Percentiles rank a stretch among this genome's conserved stretches.
Conservation (phyloP, 2,888 invertebrate species). For the Lithophane ornitopus region DNA sequence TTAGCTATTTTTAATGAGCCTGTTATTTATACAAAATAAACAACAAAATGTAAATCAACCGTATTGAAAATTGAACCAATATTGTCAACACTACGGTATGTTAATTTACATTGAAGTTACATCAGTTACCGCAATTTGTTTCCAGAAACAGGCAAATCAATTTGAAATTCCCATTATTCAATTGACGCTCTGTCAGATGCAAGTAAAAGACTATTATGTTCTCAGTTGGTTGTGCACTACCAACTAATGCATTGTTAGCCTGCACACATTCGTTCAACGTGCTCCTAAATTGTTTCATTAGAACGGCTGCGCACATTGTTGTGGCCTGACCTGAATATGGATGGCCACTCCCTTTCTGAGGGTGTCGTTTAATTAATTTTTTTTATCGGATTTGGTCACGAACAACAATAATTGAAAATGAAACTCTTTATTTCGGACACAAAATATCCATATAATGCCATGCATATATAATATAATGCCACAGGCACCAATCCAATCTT, state of each 20-base stretch:
- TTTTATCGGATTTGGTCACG: background rate
- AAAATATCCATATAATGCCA: too few relatives aligned
- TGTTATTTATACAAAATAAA: constrained; percentile 9
- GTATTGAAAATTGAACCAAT: constrained; percentile 10
- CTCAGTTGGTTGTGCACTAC: constrained; percentile 64
- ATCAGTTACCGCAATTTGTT: background rate
- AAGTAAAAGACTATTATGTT: constrained; percentile 68
- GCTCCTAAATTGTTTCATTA: constrained; percentile 44
- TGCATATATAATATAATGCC: too few relatives aligned
- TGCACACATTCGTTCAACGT: constrained; percentile 35
- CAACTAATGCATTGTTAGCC: constrained; percentile 64
- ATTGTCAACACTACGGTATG: background rate
- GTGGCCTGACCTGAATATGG: constrained; percentile 9
- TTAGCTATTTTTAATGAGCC: background rate
- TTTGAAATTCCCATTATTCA: constrained; percentile 33
- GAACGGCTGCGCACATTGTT: constrained; percentile 6
- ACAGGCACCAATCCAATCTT: constrained; percentile 7
- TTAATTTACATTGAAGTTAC: background rate
- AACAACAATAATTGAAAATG: too few relatives aligned
- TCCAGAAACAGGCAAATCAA: background rate
- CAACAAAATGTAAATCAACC: constrained; percentile 12
- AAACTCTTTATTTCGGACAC: too few relatives aligned
- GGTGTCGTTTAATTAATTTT: constrained; percentile 9
- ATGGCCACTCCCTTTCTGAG: background rate
- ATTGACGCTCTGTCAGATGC: constrained; percentile 64